Percentiles rank a stretch among this genome's conserved stretches.
phyloP scores from a whole-genome alignment of 2,113 vertebrate species.

The Jaculus jaculus region DNA sequence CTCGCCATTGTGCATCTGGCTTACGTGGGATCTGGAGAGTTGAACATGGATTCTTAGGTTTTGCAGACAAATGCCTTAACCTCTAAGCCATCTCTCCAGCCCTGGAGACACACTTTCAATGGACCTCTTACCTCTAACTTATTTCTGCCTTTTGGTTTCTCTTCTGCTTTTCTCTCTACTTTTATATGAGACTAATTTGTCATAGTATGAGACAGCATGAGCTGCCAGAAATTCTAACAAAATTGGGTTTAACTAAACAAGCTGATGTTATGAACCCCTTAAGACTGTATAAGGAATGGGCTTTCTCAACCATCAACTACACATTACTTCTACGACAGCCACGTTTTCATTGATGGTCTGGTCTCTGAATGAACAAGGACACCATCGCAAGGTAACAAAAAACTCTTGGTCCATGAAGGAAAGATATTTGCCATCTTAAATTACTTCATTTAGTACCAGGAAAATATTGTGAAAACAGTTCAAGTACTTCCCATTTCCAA shows the following conservation, averaged over 20 bases:
- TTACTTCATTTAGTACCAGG: background rate
- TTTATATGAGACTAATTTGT: background rate
- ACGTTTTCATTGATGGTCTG: background rate
- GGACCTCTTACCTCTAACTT: background rate
- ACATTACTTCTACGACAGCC: too few relatives aligned
- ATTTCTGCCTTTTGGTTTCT: background rate
- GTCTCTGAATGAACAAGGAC: background rate
- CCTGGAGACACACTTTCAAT: background rate
- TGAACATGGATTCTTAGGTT: too few relatives aligned
- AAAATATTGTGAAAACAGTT: background rate
- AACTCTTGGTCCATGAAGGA: background rate
- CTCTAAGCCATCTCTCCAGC: background rate
- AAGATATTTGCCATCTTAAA: background rate
- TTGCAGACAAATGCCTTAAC: too few relatives aligned
- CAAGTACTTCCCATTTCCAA: background rate
- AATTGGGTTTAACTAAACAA: conserved; percentile 4
- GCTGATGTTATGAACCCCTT: background rate
- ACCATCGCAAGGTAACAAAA: background rate
- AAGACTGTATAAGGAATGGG: background rate
- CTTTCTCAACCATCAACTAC: background rate
- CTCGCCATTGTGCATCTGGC: too few relatives aligned
- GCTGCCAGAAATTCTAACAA: background rate
- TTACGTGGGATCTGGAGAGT: too few relatives aligned
- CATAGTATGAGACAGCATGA: background rate
- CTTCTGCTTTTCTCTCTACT: background rate